Percentiles rank a stretch among this genome's conserved stretches.
These are phyloP conservation scores for Acleris holmiana DNA, from an alignment of 2,888 invertebrate genomes.

Conservation along the genomic window DNA sequence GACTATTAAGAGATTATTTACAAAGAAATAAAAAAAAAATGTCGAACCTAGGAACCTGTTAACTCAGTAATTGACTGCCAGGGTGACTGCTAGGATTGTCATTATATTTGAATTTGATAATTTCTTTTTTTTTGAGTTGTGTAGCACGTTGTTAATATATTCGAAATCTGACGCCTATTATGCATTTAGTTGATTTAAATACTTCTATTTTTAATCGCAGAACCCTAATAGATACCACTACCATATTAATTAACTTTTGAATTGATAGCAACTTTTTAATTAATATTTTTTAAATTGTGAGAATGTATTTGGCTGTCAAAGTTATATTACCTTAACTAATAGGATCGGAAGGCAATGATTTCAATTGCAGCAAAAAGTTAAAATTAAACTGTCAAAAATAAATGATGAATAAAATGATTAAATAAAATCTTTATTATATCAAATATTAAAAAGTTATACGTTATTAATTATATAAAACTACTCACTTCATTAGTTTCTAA, in stretches of 20 bases:
- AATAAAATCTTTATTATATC: too few species aligned
- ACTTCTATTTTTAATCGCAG: background rate
- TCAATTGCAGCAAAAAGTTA: conserved; percentile 24
- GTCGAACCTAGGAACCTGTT: too few species aligned
- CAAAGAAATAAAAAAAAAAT: too few species aligned
- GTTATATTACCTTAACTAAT: conserved; percentile 32
- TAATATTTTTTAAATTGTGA: conserved; percentile 48
- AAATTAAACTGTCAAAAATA: conserved; percentile 23
- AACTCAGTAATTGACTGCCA: too few species aligned
- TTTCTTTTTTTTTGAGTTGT: too few species aligned
- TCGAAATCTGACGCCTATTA: background rate
- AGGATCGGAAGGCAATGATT: conserved; percentile 26
- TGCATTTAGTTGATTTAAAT: background rate
- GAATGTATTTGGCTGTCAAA: conserved; percentile 38
- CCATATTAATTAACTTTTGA: conserved; percentile 58
- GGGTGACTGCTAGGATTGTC: too few species aligned
- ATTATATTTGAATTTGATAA: too few species aligned
- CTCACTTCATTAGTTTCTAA: too few species aligned
- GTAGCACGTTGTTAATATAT: too few species aligned
- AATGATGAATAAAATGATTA: background rate
- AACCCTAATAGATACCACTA: conserved; percentile 38
- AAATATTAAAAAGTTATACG: too few species aligned
- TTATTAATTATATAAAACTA: too few species aligned
- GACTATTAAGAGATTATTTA: too few species aligned
- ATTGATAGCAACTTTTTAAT: conserved; percentile 49